Evolutionary conservation across 2,888 invertebrate genomes (phyloP).

Genomic region (Pharmacophagus antenor): DNA sequence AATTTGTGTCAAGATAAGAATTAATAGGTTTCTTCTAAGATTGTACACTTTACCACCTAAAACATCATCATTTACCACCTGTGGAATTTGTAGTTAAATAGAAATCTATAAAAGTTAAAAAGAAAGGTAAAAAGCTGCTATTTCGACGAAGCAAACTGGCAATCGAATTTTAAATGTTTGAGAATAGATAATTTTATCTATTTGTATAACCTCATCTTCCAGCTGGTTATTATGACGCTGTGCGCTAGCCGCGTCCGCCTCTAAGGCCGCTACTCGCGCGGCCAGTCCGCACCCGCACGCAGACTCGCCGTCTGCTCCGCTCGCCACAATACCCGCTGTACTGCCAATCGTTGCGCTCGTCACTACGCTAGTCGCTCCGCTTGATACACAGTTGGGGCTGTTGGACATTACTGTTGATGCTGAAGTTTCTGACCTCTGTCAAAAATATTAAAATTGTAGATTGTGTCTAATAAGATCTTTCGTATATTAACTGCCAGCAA

Average conservation of each 20-base stretch:
- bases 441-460: background rate
- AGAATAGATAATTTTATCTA: no score
- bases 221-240: constrained; percentile 55
- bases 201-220: constrained; percentile 67
- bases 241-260: constrained; percentile 56
- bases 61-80: no score
- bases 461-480: background rate
- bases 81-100: no score
- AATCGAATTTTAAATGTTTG: no score
- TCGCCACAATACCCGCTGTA: background rate
- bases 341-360: background rate
- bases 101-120: no score
- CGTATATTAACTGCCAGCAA: no score
- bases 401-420: constrained; percentile 13
- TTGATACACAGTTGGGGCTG: constrained; percentile 19
- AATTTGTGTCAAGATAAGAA: no score
- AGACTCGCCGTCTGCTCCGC: constrained; percentile 24
- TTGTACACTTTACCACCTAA: no score
- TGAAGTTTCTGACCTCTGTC: constrained; percentile 27
- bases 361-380: constrained; percentile 9
- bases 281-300: constrained; percentile 61
- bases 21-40: no score
- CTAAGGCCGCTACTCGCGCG: constrained; percentile 79
- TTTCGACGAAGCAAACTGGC: no score
- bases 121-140: no score